A percentile compares a stretch with the other conserved stretches of the same genome.
These are phyloP conservation scores for Dasypolia templi DNA, from an alignment of 2,888 invertebrate species.

Conservation along the genomic window DNA sequence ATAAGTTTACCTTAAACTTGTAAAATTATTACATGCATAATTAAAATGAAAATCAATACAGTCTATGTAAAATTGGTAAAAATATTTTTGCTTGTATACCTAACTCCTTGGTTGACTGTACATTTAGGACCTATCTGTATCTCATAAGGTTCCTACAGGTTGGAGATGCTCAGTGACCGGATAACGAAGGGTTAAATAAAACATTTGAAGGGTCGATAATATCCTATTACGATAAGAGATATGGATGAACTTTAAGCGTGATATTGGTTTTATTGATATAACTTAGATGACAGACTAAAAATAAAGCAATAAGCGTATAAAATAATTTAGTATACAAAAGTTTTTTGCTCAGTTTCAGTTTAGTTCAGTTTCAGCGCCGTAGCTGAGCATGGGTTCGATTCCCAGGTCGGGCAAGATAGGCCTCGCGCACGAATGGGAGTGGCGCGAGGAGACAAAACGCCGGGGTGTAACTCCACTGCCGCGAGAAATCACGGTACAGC, in stretches of 20 bases:
- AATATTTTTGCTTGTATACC: neutral
- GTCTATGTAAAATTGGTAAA: neutral
- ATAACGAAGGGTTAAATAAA: constrained; percentile 39
- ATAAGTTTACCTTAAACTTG: neutral
- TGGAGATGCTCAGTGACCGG: constrained; percentile 35
- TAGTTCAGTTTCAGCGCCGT: no score
- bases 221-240: constrained; percentile 14
- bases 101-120: neutral
- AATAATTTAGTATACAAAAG: neutral
- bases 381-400: neutral
- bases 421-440: no score
- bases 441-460: no score
- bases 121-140: neutral
- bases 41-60: neutral
- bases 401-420: neutral
- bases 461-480: no score
- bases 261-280: constrained; percentile 9
- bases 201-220: constrained; percentile 40
- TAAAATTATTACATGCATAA: neutral
- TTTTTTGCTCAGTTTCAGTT: neutral
- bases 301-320: neutral
- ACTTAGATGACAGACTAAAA: no score
- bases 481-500: no score
- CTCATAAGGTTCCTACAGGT: constrained; percentile 1
- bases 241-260: neutral